phyloP scores from a whole-genome alignment of 1,140 invertebrate genomes.

The Hycleus cichorii region DNA sequence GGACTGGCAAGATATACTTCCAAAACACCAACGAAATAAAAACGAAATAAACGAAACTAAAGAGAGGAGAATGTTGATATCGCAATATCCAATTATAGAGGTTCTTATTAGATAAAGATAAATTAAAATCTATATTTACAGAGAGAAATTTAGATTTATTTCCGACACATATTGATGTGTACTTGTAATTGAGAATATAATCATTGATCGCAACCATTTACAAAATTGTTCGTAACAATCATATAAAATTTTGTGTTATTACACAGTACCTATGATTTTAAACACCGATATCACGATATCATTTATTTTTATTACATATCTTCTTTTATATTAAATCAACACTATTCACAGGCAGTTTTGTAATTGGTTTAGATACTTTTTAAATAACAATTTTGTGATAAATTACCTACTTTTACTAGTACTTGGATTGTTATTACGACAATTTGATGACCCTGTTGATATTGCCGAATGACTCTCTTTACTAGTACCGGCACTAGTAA shows the following conservation, averaged over 20 bases:
- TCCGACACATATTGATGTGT: too few relatives aligned
- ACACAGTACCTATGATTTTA: constrained; percentile 5
- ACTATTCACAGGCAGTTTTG: constrained; percentile 1
- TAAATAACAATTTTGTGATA: too few relatives aligned
- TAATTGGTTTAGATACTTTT: neutral
- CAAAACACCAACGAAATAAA: too few relatives aligned
- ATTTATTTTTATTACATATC: neutral
- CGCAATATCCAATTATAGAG: neutral
- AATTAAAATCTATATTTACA: too few relatives aligned
- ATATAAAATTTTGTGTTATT: too few relatives aligned
- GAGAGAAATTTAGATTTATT: too few relatives aligned
- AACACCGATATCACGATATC: constrained; percentile 10
- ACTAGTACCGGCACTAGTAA: constrained; percentile 20
- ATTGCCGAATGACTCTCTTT: constrained; percentile 29
- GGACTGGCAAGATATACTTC: constrained; percentile 6
- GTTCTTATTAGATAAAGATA: too few relatives aligned
- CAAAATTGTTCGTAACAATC: too few relatives aligned
- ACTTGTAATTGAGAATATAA: too few relatives aligned
- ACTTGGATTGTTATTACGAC: constrained; percentile 18
- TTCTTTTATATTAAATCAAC: neutral
- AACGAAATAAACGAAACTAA: neutral
- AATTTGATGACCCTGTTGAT: constrained; percentile 16
- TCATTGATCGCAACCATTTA: too few relatives aligned
- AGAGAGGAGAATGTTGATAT: neutral
- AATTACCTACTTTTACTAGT: constrained; percentile 35